Conservation (phyloP, 2,113 vertebrate species). For the Petrocephalus microphthalmus region DNA sequence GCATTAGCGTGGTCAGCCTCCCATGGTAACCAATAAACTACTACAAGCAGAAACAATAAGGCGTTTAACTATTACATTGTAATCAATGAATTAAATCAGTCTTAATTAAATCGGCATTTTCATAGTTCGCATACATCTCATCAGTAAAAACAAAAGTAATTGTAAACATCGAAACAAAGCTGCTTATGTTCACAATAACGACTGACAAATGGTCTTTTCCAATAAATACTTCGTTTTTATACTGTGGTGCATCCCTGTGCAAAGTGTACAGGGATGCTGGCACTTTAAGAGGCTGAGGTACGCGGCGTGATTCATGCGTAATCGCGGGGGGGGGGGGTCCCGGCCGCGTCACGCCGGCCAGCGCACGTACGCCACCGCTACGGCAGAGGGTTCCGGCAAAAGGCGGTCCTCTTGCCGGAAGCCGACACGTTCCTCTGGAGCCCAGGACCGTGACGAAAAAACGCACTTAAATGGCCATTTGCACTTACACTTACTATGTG, state of each 20-base stretch:
- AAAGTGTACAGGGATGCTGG: not conserved
- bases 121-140: not conserved
- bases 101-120: no score
- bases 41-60: not conserved
- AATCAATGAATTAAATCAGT: not conserved
- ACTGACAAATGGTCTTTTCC: not conserved
- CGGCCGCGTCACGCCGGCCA: not conserved
- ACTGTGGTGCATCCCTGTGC: no score
- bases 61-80: not conserved
- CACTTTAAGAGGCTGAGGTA: not conserved
- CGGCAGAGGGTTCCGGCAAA: not conserved
- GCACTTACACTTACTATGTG: not conserved
- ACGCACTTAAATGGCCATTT: not conserved
- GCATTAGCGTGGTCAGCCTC: no score
- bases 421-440: not conserved
- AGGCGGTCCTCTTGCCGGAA: constrained; percentile 8
- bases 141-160: not conserved
- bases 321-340: not conserved
- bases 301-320: not conserved
- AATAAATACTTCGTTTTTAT: not conserved
- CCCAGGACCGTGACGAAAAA: not conserved
- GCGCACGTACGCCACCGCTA: not conserved
- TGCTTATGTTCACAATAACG: no score
- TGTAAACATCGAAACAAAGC: not conserved
- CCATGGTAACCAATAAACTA: not conserved